phyloP scores from a whole-genome alignment of 2,113 vertebrate species.

The Dromaius novaehollandiae region DNA sequence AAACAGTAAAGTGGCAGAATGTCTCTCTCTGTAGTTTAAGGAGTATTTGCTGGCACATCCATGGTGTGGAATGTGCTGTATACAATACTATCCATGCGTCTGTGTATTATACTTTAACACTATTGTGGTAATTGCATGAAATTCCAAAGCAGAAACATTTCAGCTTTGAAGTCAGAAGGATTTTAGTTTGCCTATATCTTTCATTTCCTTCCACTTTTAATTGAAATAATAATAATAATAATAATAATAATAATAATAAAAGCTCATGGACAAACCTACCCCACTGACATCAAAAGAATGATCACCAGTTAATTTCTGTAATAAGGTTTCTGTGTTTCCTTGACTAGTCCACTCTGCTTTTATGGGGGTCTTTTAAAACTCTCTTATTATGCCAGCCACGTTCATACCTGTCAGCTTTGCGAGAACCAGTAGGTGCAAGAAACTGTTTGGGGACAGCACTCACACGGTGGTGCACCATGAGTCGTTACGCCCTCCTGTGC shows the following conservation, averaged over 20 bases:
- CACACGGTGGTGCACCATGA: accelerated
- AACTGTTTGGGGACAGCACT: background rate
- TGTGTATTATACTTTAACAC: background rate
- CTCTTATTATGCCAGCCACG: background rate
- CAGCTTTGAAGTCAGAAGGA: background rate
- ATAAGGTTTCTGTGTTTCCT: background rate
- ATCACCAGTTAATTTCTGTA: background rate
- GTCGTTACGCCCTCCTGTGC: accelerated
- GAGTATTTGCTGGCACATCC: background rate
- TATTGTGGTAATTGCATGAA: background rate
- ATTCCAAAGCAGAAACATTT: background rate
- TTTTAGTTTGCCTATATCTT: background rate
- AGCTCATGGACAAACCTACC: background rate
- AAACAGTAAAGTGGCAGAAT: background rate
- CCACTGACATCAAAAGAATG: background rate
- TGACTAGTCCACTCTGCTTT: background rate
- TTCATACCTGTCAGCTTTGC: background rate
- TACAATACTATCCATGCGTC: background rate
- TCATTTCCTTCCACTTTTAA: background rate
- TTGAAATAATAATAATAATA: no score
- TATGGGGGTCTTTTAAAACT: background rate
- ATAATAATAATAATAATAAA: background rate
- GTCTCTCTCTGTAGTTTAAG: background rate
- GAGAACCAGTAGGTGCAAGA: background rate
- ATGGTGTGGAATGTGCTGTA: background rate